Percentiles rank a stretch among this genome's conserved stretches.
Conservation (phyloP, 2,888 invertebrate genomes). For the Oegoconia quadripuncta region DNA sequence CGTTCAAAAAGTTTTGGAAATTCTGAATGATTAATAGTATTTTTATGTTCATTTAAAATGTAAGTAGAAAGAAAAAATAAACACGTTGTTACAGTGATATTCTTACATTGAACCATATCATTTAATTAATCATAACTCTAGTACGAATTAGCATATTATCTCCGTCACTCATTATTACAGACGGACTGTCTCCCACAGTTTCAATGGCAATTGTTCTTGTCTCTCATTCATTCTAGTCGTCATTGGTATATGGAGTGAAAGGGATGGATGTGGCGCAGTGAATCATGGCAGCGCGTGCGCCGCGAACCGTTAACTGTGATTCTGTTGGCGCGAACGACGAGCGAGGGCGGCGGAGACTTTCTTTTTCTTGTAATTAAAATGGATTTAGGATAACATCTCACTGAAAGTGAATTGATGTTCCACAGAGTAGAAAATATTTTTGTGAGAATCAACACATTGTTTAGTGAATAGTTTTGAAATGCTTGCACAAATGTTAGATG, state of each 20-base stretch:
- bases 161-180: constrained; percentile 25
- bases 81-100: not conserved
- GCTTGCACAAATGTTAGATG: no score
- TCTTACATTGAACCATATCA: constrained; percentile 22
- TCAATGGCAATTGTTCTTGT: constrained; percentile 56
- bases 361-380: constrained; percentile 13
- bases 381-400: not conserved
- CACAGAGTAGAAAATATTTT: no score
- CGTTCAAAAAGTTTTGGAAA: no score
- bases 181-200: constrained; percentile 48
- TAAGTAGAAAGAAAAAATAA: constrained; percentile 4
- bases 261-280: constrained; percentile 29
- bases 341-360: constrained; percentile 19
- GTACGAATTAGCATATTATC: constrained; percentile 44
- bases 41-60: not conserved
- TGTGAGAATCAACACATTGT: no score
- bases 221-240: constrained; percentile 32
- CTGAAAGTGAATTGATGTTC: no score
- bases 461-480: no score
- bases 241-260: constrained; percentile 13
- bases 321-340: constrained; percentile 28
- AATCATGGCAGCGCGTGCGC: constrained; percentile 46
- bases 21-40: no score
- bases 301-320: constrained; percentile 45
- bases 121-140: constrained; percentile 43